phyloP scores from a whole-genome alignment of 1,140 invertebrate species.

The Drosophila murphyi region DNA sequence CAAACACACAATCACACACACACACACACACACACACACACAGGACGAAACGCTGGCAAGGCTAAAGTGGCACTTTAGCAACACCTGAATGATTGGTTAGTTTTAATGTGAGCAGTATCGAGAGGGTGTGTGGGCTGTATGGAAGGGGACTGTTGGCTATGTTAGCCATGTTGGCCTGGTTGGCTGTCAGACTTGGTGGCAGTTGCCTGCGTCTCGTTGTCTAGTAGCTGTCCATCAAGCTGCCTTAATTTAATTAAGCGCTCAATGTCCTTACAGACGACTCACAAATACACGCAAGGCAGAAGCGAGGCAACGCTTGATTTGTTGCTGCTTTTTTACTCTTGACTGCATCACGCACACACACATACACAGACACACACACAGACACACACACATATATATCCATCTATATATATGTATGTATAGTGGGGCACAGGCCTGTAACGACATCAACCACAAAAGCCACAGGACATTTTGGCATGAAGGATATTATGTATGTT shows the following conservation, averaged over 20 bases:
- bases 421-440: constrained; percentile 40
- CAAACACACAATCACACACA: not conserved
- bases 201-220: constrained; percentile 49
- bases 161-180: not conserved
- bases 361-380: not conserved
- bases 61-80: constrained; percentile 59
- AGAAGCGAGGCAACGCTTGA: constrained; percentile 66
- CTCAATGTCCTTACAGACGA: constrained; percentile 74
- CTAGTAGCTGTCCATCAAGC: constrained; percentile 81
- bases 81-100: constrained; percentile 63
- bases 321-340: constrained; percentile 79
- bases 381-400: constrained; percentile 7
- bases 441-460: constrained; percentile 68
- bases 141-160: no score
- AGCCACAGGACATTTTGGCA: constrained; percentile 76
- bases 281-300: constrained; percentile 34
- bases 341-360: constrained; percentile 69
- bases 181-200: constrained; percentile 23
- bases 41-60: constrained; percentile 11
- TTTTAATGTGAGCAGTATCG: constrained; percentile 6
- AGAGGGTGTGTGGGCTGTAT: not conserved
- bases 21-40: not conserved
- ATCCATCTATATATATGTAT: not conserved
- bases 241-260: constrained; percentile 81
- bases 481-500: constrained; percentile 70